These are phyloP conservation scores for Nasonia longicornis DNA, from an alignment of 1,140 invertebrate species.

Conservation along the genomic window DNA sequence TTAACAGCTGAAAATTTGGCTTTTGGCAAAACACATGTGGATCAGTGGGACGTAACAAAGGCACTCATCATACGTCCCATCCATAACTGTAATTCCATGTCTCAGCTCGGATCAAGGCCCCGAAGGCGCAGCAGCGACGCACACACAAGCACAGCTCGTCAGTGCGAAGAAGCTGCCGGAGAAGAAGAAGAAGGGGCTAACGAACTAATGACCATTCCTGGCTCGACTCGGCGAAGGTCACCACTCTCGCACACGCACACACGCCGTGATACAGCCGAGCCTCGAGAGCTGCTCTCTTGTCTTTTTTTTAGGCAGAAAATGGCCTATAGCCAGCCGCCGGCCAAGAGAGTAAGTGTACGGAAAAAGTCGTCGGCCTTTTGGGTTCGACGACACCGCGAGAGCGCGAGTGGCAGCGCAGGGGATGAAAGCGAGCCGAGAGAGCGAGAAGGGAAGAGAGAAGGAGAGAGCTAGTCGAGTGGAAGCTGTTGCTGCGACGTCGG, in stretches of 20 bases:
- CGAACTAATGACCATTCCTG: slow-evolving; percentile 15
- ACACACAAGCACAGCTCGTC: neutral
- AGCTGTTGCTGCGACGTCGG: slow-evolving; percentile 7
- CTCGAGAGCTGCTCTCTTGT: neutral
- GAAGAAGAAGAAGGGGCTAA: slow-evolving; percentile 5
- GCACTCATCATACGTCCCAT: neutral
- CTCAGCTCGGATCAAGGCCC: neutral
- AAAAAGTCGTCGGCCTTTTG: slow-evolving; percentile 51
- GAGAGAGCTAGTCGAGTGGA: slow-evolving; percentile 27
- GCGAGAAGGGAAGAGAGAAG: slow-evolving; percentile 11
- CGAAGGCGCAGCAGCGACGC: neutral
- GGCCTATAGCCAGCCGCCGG: neutral
- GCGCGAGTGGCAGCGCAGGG: neutral
- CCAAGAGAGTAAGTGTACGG: neutral
- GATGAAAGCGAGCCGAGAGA: slow-evolving; percentile 28
- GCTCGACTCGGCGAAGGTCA: neutral
- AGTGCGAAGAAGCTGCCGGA: too few species aligned
- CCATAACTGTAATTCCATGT: neutral
- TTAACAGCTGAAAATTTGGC: too few species aligned
- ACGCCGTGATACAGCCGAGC: neutral
- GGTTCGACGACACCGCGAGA: slow-evolving; percentile 49
- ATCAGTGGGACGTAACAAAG: slow-evolving; percentile 2
- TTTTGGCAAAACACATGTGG: neutral
- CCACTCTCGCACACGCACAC: neutral
- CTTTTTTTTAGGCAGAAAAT: slow-evolving; percentile 1